Evolutionary conservation across 2,797 vertebrate species (phyloP), one percentile per base, ranked within the genome.

Genomic region (Apogon talboti): DNA sequence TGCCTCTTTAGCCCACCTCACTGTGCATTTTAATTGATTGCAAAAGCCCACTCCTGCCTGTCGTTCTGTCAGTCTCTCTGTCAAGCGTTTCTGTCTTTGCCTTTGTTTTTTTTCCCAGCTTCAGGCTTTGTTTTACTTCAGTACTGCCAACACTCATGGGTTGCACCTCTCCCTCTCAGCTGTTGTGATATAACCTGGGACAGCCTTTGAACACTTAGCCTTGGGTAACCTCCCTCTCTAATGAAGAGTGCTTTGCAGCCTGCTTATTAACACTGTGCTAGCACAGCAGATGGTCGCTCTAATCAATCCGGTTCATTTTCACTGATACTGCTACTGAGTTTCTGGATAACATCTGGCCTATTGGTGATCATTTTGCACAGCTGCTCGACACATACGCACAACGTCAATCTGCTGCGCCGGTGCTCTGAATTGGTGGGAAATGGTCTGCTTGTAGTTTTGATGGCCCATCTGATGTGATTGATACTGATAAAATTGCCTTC

Each of bases 281-380:
- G 63, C 5, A 8, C 59, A 47, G 79, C 85, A 89, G 90, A 90
- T 85, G 82, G 87, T 57, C 55, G 53, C 47, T 61, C 73, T 77
- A 87, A 90, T 90, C 85, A 86, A 83, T 86, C 71, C 3, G 35
- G 47, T 82, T 71, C 38, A 56, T 55, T 84, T 79, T 84, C 30
- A 6, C 73, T 59, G 63, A n/a, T n/a, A n/a, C n/a, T n/a, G n/a
- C 74, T 79, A 78, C 57, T 47, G 67, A 68, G 68, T 69, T 82
- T 63, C 14, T 1, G 81, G 77, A 53, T 57, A 87, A 82, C 88
- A 91, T 84, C 82, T 86, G 88, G 84, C 67, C 68, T 45, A 59
- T 63, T 55, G 76, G 78, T 74, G 67, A 85, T 83, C 64, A 66
- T 74, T 64, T 66, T 30, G 56, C 75, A 78, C 88, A 85, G 83